Percentiles rank a stretch among this genome's conserved stretches.
Conservation (phyloP, 30 jellyfish, hydroid and myxozoan genomes). For the Hydractinia symbiolongicarpus region DNA sequence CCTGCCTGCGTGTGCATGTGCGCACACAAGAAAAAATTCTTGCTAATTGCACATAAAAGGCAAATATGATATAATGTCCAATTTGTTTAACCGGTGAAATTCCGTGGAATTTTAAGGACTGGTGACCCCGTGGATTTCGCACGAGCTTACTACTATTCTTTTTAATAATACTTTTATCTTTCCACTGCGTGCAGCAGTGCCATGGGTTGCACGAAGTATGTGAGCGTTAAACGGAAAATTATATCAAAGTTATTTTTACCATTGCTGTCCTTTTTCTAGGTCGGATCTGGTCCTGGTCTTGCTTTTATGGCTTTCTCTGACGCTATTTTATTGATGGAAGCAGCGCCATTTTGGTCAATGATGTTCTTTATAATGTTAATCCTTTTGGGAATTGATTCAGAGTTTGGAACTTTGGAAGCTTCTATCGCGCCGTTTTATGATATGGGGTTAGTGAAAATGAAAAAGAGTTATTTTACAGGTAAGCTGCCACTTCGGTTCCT, state of each 20-base stretch:
- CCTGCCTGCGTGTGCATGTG: too few relatives aligned
- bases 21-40: too few relatives aligned
- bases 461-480: constrained; percentile 73
- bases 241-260: background rate
- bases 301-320: constrained; percentile 87
- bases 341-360: constrained; percentile 73
- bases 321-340: constrained; percentile 81
- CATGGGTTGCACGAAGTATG: too few relatives aligned
- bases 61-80: too few relatives aligned
- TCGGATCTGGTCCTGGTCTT: constrained; percentile 88
- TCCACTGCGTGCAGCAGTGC: too few relatives aligned
- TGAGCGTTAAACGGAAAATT: too few relatives aligned
- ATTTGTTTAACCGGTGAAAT: too few relatives aligned
- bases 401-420: constrained; percentile 89
- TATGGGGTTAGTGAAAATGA: constrained; percentile 58
- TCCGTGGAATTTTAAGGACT: too few relatives aligned
- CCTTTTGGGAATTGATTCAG: constrained; percentile 86
- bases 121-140: too few relatives aligned
- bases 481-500: background rate
- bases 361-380: constrained; percentile 71
- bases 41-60: too few relatives aligned
- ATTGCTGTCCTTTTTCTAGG: constrained; percentile 18
- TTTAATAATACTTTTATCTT: too few relatives aligned
- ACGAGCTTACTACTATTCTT: too few relatives aligned
- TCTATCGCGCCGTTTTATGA: constrained; percentile 80